Conservation (phyloP, 2,888 invertebrate species). For the Ramazzottius varieornatus region DNA sequence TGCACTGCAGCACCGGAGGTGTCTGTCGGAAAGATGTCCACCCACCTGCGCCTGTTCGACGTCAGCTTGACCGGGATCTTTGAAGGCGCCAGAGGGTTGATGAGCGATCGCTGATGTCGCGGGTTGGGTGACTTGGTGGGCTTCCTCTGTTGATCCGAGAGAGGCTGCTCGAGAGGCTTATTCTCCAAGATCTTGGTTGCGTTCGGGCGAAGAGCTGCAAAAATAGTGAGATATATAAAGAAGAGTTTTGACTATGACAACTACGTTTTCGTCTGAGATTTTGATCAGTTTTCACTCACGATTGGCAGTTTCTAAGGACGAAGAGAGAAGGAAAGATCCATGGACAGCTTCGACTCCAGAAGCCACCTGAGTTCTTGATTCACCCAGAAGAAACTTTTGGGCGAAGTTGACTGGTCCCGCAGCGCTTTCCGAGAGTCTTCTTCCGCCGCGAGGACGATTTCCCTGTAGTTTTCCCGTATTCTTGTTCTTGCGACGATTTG, state of each 20-base stretch:
- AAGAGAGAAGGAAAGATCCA: not conserved
- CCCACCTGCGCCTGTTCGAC: conserved; percentile 81
- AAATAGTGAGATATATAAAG: not conserved
- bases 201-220: not conserved
- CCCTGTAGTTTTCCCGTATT: not conserved
- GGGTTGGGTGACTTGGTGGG: conserved; percentile 8
- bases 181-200: not conserved
- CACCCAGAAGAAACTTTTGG: not conserved
- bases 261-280: too few relatives aligned
- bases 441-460: not conserved
- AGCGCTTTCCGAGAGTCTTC: not conserved
- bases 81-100: conserved; percentile 94
- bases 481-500: not conserved
- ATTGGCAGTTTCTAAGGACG: not conserved
- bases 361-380: not conserved
- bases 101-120: conserved; percentile 31
- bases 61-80: conserved; percentile 84
- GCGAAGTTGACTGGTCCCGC: not conserved
- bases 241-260: not conserved
- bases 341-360: not conserved
- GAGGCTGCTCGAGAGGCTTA: not conserved
- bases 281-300: not conserved
- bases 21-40: conserved; percentile 88
- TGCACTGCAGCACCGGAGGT: conserved; percentile 8
- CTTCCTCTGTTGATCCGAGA: not conserved